Base-by-base conservation (phyloP, 2,113 vertebrate species). In the Oncorhynchus keta region DNA sequence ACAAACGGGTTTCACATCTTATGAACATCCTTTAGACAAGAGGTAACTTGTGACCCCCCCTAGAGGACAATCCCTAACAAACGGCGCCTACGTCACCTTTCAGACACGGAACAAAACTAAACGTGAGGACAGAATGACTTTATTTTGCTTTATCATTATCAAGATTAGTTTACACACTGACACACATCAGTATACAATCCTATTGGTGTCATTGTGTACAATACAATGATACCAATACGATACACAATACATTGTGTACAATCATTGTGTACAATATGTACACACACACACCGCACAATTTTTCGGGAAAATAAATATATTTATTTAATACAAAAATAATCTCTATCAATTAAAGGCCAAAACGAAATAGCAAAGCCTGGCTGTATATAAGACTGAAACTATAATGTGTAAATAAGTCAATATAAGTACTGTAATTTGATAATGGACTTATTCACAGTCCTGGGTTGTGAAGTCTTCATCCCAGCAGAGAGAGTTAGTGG, bases 1-100 rank as follows among this genome's bases (percentile, higher is more conserved):
- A 2, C 76, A 55, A 79, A 75, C n/a, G 28, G 22, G 1, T 2
- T 73, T 85, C 80, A 45, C 39, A 45, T 45, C 39, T 11, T 11
- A 11, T 45, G 39, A 45, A 45, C 39, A 9, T 45, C 39, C 48
- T 55, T 68, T 32, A 61, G 39, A 70, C 16, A 8, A 8, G 65
- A 72, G 16, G 4, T 69, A 30, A 68, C 70, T 2, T 5, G 12
- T 12, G 4, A 22, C 2, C 8, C 48, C 1, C 8, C 48, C 55
- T 24, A 68, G 16, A 70, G 12, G 16, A 70, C 30, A 45, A 22
- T 48, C 35, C 24, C 14, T 3, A 70, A 3, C 45, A 26, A 11
- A 6, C 11, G 26, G 6, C 9, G 2, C 2, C 22, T 11, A 3
- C 22, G 24, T 26, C 22, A 12, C 62, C 16, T 65, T 66, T 5